A percentile compares a stretch with the other conserved stretches of the same genome.
Conservation (phyloP, 2,113 vertebrate species). For the Phaethornis superciliosus region DNA sequence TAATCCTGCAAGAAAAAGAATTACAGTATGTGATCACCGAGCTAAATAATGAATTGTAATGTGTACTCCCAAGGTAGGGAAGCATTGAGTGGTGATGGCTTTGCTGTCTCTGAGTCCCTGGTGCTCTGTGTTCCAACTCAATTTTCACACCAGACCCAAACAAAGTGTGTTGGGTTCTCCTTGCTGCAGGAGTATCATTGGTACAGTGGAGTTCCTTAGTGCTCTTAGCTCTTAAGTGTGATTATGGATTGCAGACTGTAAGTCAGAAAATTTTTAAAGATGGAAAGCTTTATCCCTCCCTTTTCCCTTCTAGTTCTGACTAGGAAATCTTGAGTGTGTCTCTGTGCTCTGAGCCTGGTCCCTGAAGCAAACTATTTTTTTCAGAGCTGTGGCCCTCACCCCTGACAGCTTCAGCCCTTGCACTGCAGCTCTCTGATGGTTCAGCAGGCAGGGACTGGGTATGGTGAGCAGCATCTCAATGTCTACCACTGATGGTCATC, state of each 20-base stretch:
- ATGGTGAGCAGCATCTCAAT: accelerated
- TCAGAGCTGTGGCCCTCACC: not conserved
- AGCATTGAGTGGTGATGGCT: not conserved
- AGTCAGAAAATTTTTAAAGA: not conserved
- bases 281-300: not conserved
- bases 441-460: not conserved
- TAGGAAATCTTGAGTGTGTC: not conserved
- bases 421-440: not conserved
- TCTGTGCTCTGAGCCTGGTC: not conserved
- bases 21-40: not conserved
- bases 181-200: not conserved
- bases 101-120: not conserved
- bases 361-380: not conserved
- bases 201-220: not conserved
- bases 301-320: not conserved
- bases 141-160: not conserved
- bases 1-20: not conserved
- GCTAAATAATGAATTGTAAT: not conserved
- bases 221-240: not conserved
- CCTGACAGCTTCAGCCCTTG: not conserved
- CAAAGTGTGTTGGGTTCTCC: accelerated
- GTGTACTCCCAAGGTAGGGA: not conserved
- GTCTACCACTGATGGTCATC: not conserved
- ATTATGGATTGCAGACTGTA: accelerated
- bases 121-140: not conserved